Conservation (phyloP, 2,888 invertebrate genomes). For the Ctenicera cuprea region DNA sequence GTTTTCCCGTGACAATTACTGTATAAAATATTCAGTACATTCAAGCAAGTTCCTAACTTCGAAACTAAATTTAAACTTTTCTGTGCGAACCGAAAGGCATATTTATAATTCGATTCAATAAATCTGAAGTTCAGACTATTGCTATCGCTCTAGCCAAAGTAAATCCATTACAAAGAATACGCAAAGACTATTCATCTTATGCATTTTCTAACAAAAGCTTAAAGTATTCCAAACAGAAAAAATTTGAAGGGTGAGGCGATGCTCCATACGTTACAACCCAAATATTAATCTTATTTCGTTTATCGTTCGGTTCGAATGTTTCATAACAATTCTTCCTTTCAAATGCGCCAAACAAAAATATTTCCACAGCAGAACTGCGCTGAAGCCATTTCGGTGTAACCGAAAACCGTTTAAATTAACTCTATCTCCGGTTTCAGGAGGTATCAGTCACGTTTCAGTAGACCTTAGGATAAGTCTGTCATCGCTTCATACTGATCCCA, state of each 20-base stretch:
- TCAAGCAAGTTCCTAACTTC: too few species aligned
- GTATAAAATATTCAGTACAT: too few species aligned
- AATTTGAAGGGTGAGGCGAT: background rate
- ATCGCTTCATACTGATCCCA: constrained; percentile 17
- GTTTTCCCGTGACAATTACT: too few species aligned
- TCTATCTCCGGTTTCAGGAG: constrained; percentile 48
- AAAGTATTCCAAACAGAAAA: constrained; percentile 27
- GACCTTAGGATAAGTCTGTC: constrained; percentile 40
- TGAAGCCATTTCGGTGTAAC: constrained; percentile 37
- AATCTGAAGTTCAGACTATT: constrained; percentile 4
- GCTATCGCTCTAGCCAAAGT: background rate
- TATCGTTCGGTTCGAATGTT: background rate
- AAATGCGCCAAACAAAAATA: constrained; percentile 38
- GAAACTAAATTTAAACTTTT: background rate
- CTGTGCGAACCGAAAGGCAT: background rate
- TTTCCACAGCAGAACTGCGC: constrained; percentile 31
- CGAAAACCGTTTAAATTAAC: constrained; percentile 47
- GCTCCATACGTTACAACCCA: constrained; percentile 1
- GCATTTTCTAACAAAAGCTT: constrained; percentile 22
- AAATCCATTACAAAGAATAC: constrained; percentile 17
- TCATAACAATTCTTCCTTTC: constrained; percentile 24
- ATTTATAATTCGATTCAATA: constrained; percentile 12
- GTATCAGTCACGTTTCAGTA: constrained; percentile 48
- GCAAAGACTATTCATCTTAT: background rate
- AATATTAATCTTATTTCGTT: constrained; percentile 16